Percentiles rank a stretch among this genome's conserved stretches.
phyloP scores from a whole-genome alignment of 2,888 invertebrate genomes.

The Phalera bucephala region DNA sequence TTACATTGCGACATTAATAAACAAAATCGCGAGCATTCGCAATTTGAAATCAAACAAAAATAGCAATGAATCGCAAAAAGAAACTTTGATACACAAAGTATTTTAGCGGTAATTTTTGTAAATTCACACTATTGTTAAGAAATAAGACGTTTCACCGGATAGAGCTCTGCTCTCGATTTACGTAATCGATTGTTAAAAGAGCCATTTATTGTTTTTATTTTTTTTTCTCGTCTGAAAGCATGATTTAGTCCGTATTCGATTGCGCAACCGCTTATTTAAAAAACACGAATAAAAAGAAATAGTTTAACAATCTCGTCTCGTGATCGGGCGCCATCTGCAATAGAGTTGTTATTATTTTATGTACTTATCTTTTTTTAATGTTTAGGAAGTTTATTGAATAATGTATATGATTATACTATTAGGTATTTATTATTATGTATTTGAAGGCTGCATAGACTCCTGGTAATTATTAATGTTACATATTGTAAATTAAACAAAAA shows the following conservation, averaged over 20 bases:
- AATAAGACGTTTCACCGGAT: conserved; percentile 35
- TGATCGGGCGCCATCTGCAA: conserved; percentile 1
- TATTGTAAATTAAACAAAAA: too few species aligned
- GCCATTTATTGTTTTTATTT: conserved; percentile 45
- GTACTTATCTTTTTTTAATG: too few species aligned
- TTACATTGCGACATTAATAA: background rate
- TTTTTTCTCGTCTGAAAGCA: conserved; percentile 29
- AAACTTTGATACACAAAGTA: background rate
- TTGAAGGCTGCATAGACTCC: too few species aligned
- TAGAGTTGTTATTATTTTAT: too few species aligned
- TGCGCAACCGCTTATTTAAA: conserved; percentile 38
- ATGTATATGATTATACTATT: too few species aligned
- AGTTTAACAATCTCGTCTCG: conserved; percentile 13
- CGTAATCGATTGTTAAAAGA: conserved; percentile 49
- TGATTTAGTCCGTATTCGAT: conserved; percentile 42
- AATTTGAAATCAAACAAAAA: background rate
- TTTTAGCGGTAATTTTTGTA: conserved; percentile 27
- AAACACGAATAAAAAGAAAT: conserved; percentile 23
- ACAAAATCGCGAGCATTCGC: background rate
- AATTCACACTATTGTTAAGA: conserved; percentile 26
- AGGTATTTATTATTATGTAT: too few species aligned
- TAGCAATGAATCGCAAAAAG: background rate
- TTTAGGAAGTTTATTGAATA: too few species aligned
- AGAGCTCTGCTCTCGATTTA: conserved; percentile 51
- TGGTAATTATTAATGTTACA: too few species aligned